phyloP scores from a whole-genome alignment of 2,797 vertebrate species.

The Australoheros facetus region DNA sequence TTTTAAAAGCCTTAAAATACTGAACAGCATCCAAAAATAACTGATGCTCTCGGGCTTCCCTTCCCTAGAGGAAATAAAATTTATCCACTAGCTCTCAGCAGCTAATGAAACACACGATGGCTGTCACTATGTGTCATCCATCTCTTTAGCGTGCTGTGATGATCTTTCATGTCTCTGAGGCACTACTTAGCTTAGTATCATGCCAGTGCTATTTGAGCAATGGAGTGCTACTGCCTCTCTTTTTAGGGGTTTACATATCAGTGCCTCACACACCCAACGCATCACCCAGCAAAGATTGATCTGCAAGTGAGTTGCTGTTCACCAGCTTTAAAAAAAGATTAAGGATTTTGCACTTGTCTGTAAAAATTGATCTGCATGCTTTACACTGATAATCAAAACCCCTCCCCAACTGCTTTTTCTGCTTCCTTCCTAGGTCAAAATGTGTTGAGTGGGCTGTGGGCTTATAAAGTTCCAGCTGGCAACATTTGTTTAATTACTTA shows the following conservation, averaged over 20 bases:
- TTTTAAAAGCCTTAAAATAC: slow-evolving; percentile 26
- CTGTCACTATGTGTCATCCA: not conserved
- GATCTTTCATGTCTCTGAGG: slow-evolving; percentile 29
- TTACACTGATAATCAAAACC: slow-evolving; percentile 54
- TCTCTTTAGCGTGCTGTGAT: slow-evolving; percentile 18
- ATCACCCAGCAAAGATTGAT: slow-evolving; percentile 57
- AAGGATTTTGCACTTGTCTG: slow-evolving; percentile 64
- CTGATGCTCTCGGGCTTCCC: not conserved
- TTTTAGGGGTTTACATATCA: slow-evolving; percentile 37
- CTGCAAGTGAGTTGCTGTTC: slow-evolving; percentile 65
- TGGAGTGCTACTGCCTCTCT: slow-evolving; percentile 35
- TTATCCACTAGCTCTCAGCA: not conserved
- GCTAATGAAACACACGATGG: slow-evolving; percentile 50
- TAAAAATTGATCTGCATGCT: slow-evolving; percentile 59
- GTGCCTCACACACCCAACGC: slow-evolving; percentile 27
- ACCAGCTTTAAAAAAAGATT: slow-evolving; percentile 67
- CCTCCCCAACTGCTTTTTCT: slow-evolving; percentile 1
- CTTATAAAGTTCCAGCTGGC: slow-evolving; percentile 72
- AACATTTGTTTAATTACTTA: slow-evolving; percentile 79
- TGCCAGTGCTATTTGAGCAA: slow-evolving; percentile 50
- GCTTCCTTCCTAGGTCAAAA: slow-evolving; percentile 38
- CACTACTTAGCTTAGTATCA: slow-evolving; percentile 51
- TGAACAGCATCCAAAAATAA: slow-evolving; percentile 9
- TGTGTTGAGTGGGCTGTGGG: slow-evolving; percentile 61
- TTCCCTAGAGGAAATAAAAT: slow-evolving; percentile 1